Evolutionary conservation across 2,797 vertebrate species (phyloP).

Genomic region (Sorex maritimensis): DNA sequence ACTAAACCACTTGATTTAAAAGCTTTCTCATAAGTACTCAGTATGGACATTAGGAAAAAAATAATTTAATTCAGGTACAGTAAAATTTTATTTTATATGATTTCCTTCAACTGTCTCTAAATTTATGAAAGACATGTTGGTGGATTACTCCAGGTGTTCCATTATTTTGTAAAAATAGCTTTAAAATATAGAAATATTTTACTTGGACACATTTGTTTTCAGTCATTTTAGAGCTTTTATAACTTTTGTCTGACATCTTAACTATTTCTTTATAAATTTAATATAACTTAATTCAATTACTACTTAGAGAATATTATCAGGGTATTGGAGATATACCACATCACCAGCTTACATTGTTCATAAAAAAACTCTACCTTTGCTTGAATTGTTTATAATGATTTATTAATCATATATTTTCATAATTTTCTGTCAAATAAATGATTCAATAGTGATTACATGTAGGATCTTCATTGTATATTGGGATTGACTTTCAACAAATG

Average conservation of each 20-base stretch:
- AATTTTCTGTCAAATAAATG: background rate
- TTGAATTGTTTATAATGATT: background rate
- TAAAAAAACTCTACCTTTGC: background rate
- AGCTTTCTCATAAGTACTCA: background rate
- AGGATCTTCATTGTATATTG: background rate
- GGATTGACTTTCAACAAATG: background rate
- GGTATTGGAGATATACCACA: no score
- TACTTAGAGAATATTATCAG: background rate
- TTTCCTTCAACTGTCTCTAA: background rate
- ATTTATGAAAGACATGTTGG: background rate
- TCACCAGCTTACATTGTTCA: background rate
- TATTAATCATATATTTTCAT: background rate
- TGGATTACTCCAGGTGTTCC: background rate
- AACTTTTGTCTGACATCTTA: background rate
- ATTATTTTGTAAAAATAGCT: background rate
- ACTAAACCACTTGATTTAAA: background rate
- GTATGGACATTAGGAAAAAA: background rate
- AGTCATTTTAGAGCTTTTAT: background rate
- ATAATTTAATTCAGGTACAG: background rate
- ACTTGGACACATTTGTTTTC: background rate
- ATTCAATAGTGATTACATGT: background rate
- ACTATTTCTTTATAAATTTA: background rate
- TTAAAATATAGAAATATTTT: background rate
- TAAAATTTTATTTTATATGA: background rate
- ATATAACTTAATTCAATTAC: background rate